Evolutionary conservation across 1,140 invertebrate genomes (phyloP).

Genomic region (Musca vetustissima): DNA sequence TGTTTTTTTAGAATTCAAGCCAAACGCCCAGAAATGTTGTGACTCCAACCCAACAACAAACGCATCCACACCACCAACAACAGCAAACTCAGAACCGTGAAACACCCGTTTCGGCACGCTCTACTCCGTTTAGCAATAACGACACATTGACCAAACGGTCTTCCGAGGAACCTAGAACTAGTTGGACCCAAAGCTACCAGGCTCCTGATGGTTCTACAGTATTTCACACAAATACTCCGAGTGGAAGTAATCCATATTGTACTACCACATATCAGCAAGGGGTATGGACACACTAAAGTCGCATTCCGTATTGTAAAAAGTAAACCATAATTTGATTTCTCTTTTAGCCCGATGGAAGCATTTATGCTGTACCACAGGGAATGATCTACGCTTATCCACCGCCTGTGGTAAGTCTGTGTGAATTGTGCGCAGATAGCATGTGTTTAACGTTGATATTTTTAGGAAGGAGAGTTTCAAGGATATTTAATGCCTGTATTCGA

Average conservation of each 20-base stretch:
- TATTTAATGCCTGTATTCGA: constrained; percentile 56
- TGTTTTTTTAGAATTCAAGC: constrained; percentile 15
- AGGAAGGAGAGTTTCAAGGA: constrained; percentile 46
- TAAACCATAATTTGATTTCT: background rate
- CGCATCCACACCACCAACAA: constrained; percentile 25
- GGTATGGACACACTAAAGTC: constrained; percentile 32
- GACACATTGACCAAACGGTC: constrained; percentile 40
- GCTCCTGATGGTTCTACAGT: constrained; percentile 50
- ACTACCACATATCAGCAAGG: constrained; percentile 55
- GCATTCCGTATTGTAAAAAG: too few relatives aligned
- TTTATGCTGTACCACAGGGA: constrained; percentile 53
- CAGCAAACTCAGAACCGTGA: constrained; percentile 36
- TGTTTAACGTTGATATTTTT: constrained; percentile 30
- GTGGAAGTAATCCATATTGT: constrained; percentile 42
- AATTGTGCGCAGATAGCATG: constrained; percentile 14
- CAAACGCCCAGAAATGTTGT: constrained; percentile 24
- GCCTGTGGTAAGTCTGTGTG: constrained; percentile 35
- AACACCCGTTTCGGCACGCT: constrained; percentile 48
- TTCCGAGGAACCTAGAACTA: constrained; percentile 47
- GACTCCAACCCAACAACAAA: constrained; percentile 1
- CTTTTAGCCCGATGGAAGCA: constrained; percentile 51
- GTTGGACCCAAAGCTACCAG: constrained; percentile 52
- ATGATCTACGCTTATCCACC: constrained; percentile 54
- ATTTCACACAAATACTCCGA: constrained; percentile 50
- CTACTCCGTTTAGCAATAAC: constrained; percentile 48